Evolutionary conservation across 1,140 invertebrate species (phyloP).

Genomic region (Pseudachorutes palmiensis): DNA sequence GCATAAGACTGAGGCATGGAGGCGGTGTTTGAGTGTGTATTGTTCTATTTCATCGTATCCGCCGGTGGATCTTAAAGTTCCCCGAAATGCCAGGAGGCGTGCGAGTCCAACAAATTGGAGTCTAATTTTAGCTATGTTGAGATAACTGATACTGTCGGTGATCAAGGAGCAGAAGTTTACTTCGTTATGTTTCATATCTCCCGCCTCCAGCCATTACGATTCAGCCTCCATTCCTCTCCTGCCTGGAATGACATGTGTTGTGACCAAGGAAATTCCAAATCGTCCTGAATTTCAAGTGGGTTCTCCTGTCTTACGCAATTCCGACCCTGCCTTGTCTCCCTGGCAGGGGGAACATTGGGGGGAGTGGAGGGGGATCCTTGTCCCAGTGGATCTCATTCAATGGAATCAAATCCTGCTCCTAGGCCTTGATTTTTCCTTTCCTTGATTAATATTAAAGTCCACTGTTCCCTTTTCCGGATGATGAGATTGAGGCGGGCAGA

Average conservation of each 20-base stretch:
- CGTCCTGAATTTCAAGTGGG: not conserved
- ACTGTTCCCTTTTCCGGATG: no score
- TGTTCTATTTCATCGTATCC: no score
- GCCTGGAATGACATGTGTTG: not conserved
- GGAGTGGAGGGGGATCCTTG: not conserved
- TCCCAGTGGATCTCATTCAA: not conserved
- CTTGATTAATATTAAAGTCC: not conserved
- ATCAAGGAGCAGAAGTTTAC: not conserved
- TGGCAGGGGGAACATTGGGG: no score
- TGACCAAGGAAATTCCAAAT: not conserved
- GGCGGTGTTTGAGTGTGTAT: no score
- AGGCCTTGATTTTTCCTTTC: not conserved
- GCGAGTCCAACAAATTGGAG: conserved; percentile 1
- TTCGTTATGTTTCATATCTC: conserved; percentile 1
- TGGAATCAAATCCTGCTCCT: not conserved
- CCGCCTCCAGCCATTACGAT: not conserved
- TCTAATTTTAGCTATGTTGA: not conserved
- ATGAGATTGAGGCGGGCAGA: no score
- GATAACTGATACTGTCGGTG: not conserved
- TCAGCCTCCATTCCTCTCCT: not conserved
- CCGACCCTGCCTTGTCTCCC: no score
- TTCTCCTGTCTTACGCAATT: not conserved
- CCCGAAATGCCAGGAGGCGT: not conserved
- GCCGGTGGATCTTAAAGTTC: no score
- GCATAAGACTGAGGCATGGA: no score